Conservation (phyloP, 2,113 vertebrate species). For the Leptocoma aspasia region DNA sequence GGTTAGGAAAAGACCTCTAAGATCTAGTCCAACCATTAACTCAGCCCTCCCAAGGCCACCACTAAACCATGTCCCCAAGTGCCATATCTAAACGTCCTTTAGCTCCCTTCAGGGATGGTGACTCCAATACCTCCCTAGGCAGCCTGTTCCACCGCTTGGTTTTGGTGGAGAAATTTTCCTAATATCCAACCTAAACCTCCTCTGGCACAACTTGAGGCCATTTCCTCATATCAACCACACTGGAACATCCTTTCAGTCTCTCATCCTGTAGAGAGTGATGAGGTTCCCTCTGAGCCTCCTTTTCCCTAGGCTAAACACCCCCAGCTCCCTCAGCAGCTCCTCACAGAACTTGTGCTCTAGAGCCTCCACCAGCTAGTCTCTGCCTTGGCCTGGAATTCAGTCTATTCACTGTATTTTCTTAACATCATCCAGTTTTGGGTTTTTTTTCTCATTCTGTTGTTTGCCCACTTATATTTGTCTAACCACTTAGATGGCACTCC, state of each 20-base stretch:
- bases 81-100: not conserved
- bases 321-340: not conserved
- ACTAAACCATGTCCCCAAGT: not conserved
- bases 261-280: not conserved
- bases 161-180: not conserved
- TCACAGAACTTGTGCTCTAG: not conserved
- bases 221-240: not conserved
- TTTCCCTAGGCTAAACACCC: not conserved
- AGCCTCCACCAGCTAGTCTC: not conserved
- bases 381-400: not conserved
- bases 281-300: not conserved
- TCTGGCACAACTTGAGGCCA: not conserved
- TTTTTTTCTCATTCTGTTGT: not conserved
- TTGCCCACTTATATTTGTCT: conserved; percentile 4
- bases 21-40: not conserved
- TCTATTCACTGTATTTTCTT: not conserved
- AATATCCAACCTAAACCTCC: not conserved
- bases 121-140: not conserved
- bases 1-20: not conserved
- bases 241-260: not conserved
- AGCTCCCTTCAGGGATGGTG: not conserved
- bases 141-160: not conserved
- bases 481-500: not conserved
- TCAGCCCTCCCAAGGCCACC: not conserved
- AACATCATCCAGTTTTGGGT: not conserved